Evolutionary conservation across 2,888 invertebrate species (phyloP).

Genomic region (Aproaerema taeniolella): DNA sequence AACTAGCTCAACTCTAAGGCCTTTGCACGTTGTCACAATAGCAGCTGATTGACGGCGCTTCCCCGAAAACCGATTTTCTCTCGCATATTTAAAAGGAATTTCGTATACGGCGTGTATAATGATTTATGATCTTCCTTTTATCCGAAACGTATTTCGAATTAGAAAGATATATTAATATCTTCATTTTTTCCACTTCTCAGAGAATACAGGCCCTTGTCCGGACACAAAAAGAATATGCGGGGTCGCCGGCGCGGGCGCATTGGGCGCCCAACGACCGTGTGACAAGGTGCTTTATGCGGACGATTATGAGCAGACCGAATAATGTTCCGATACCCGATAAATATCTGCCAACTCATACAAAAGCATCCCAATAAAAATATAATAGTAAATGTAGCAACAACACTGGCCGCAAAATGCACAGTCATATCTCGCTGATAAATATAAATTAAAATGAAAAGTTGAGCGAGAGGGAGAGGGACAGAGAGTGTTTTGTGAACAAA

Average conservation of each 20-base stretch:
- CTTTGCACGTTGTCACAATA: conserved; percentile 43
- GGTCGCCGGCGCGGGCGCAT: conserved; percentile 53
- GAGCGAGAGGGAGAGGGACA: conserved; percentile 38
- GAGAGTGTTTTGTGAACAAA: conserved; percentile 34
- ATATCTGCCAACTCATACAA: conserved; percentile 78
- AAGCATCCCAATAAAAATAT: conserved; percentile 76
- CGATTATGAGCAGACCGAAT: conserved; percentile 74
- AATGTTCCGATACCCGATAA: conserved; percentile 76
- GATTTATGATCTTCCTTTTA: conserved; percentile 73
- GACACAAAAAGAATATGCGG: conserved; percentile 68
- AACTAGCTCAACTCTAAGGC: conserved; percentile 11
- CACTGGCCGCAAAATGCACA: conserved; percentile 68
- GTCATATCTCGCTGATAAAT: conserved; percentile 70
- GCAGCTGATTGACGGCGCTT: conserved; percentile 56
- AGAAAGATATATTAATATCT: conserved; percentile 78
- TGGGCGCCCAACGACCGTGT: conserved; percentile 75
- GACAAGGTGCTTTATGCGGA: conserved; percentile 77
- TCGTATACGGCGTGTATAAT: conserved; percentile 56
- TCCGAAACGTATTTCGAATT: conserved; percentile 75
- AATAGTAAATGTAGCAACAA: conserved; percentile 74
- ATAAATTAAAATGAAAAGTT: conserved; percentile 62
- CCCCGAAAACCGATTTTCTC: conserved; percentile 60
- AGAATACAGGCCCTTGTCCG: conserved; percentile 65
- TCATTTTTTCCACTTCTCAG: conserved; percentile 75
- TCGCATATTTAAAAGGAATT: conserved; percentile 60